A percentile compares a stretch with the other conserved stretches of the same genome.
phyloP scores from a whole-genome alignment of 2,888 invertebrate species.

The Drosophila eohydei region DNA sequence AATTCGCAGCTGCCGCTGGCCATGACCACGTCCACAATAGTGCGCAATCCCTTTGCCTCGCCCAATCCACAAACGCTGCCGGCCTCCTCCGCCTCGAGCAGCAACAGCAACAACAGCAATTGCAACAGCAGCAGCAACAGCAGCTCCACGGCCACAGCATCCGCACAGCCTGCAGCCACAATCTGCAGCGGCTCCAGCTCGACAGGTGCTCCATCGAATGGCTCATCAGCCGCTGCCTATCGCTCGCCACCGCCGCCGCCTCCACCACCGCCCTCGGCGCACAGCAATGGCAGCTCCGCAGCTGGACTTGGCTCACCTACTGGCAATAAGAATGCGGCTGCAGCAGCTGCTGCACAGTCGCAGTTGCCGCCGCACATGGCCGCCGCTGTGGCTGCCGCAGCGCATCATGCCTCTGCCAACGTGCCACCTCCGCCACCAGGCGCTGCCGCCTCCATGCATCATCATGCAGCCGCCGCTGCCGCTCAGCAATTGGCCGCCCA shows the following conservation, averaged over 20 bases:
- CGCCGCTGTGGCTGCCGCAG: slow-evolving; percentile 74
- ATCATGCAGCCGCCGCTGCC: slow-evolving; percentile 78
- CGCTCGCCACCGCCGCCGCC: slow-evolving; percentile 61
- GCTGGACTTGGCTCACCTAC: slow-evolving; percentile 58
- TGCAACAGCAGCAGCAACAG: slow-evolving; percentile 16
- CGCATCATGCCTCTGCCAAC: slow-evolving; percentile 60
- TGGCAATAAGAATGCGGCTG: slow-evolving; percentile 37
- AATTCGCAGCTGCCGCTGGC: slow-evolving; percentile 52
- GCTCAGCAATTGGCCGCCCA: slow-evolving; percentile 81
- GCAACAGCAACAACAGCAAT: slow-evolving; percentile 17
- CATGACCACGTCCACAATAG: slow-evolving; percentile 82
- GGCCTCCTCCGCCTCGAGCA: slow-evolving; percentile 43
- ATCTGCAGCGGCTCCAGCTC: slow-evolving; percentile 12
- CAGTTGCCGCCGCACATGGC: slow-evolving; percentile 71
- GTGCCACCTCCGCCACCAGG: slow-evolving; percentile 56
- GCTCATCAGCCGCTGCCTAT: slow-evolving; percentile 32
- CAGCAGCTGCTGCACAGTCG: slow-evolving; percentile 48
- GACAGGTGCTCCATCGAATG: not conserved
- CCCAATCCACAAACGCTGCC: slow-evolving; percentile 77
- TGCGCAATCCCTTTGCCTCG: slow-evolving; percentile 84
- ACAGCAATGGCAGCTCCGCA: slow-evolving; percentile 56
- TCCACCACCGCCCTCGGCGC: slow-evolving; percentile 50
- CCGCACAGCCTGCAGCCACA: slow-evolving; percentile 20
- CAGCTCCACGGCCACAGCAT: slow-evolving; percentile 17
- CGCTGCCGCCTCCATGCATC: slow-evolving; percentile 68